Percentiles rank a stretch among this genome's conserved stretches.
These are phyloP conservation scores for Myotis planiceps DNA, from an alignment of 2,797 vertebrate genomes.

Conservation along the genomic window DNA sequence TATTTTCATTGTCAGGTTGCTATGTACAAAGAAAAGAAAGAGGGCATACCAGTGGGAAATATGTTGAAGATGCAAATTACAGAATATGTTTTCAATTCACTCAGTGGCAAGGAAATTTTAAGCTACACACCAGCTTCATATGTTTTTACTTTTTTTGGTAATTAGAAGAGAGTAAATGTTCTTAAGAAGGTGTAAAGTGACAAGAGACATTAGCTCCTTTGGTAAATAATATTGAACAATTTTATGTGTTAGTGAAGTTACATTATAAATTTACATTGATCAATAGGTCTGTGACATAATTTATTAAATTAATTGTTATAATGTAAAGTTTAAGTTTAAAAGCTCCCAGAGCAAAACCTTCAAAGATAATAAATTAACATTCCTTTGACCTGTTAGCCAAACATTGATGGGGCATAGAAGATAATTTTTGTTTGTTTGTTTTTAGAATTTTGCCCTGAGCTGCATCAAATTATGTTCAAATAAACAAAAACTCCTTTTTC, in stretches of 20 bases:
- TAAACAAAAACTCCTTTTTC: neutral
- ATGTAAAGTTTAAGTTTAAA: constrained; percentile 16
- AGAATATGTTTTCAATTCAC: neutral
- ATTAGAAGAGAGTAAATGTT: constrained; percentile 22
- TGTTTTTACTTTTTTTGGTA: neutral
- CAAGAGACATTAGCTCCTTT: neutral
- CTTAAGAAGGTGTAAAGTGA: neutral
- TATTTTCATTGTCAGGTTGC: constrained; percentile 4
- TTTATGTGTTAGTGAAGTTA: neutral
- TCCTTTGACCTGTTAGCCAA: neutral
- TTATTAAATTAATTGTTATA: constrained; percentile 32
- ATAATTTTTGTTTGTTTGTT: neutral
- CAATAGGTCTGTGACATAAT: neutral
- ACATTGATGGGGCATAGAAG: neutral
- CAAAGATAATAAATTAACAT: constrained; percentile 21
- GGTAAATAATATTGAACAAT: constrained; percentile 17
- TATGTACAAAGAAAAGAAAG: constrained; percentile 47
- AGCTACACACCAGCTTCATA: neutral
- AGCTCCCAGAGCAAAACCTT: constrained; percentile 5
- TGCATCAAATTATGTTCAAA: neutral
- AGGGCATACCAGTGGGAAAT: neutral
- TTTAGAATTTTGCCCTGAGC: neutral
- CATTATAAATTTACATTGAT: constrained; percentile 13
- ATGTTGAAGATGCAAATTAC: neutral
- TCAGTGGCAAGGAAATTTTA: constrained; percentile 30